Evolutionary conservation across 2,797 vertebrate species (phyloP).

Genomic region (Rhynchotus rufescens): DNA sequence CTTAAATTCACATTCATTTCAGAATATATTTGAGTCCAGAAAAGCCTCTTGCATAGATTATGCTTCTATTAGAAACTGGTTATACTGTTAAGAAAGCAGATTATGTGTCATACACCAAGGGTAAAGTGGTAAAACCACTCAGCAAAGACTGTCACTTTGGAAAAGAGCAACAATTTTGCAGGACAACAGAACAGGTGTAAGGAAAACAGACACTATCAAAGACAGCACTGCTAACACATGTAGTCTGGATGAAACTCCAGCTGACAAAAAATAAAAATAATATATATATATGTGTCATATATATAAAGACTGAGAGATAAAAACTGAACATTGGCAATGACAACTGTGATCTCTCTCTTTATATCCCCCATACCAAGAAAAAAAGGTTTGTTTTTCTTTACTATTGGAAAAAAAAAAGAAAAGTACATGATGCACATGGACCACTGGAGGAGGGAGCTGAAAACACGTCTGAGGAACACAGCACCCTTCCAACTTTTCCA

Average conservation of each 20-base stretch:
- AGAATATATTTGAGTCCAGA: neutral
- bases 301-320: conserved; percentile 44
- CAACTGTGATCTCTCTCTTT: conserved; percentile 1
- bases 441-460: conserved; percentile 41
- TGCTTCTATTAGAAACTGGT: neutral
- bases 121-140: neutral
- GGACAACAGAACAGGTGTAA: conserved; percentile 43
- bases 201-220: conserved; percentile 26
- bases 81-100: neutral
- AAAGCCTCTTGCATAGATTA: neutral
- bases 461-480: conserved; percentile 33
- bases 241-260: conserved; percentile 40
- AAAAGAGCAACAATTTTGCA: conserved; percentile 12
- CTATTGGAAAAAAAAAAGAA: conserved; percentile 18
- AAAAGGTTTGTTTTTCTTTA: conserved; percentile 11
- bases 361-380: conserved; percentile 1
- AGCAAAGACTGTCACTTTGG: neutral
- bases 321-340: neutral
- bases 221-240: conserved; percentile 14
- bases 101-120: neutral
- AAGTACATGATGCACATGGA: conserved; percentile 42
- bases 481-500: conserved; percentile 48
- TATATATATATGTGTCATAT: neutral
- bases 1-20: neutral
- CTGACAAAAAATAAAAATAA: neutral